Percentiles rank a stretch among this genome's conserved stretches.
These are phyloP conservation scores for Periphyllus acericola DNA, from an alignment of 2,888 invertebrate species.

Conservation along the genomic window DNA sequence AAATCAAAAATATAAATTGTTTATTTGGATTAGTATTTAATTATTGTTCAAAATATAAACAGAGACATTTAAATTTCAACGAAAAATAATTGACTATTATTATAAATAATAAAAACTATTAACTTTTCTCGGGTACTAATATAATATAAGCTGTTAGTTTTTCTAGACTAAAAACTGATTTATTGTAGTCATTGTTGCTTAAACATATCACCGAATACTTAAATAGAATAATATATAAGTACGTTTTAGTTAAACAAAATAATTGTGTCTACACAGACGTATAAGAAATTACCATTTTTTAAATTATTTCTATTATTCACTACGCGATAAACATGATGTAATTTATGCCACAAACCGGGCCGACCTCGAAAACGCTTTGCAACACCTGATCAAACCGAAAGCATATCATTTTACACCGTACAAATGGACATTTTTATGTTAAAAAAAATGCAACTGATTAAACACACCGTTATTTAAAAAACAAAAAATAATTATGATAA, in stretches of 20 bases:
- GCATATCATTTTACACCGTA: slow-evolving; percentile 32
- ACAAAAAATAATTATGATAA: neutral
- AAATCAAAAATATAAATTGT: too few species aligned
- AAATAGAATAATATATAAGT: neutral
- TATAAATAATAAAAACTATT: neutral
- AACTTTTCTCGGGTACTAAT: neutral
- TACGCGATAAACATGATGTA: slow-evolving; percentile 49
- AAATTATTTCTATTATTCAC: slow-evolving; percentile 35
- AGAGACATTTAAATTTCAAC: too few species aligned
- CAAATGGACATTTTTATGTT: slow-evolving; percentile 25
- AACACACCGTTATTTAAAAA: slow-evolving; percentile 1
- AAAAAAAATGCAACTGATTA: slow-evolving; percentile 36
- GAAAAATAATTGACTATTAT: too few species aligned
- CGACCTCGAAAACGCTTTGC: slow-evolving; percentile 54
- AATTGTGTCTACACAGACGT: slow-evolving; percentile 33
- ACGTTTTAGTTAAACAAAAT: slow-evolving; percentile 14
- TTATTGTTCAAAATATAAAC: too few species aligned
- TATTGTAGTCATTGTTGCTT: neutral
- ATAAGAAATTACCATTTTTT: slow-evolving; percentile 32
- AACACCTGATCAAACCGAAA: slow-evolving; percentile 60
- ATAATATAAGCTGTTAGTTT: neutral
- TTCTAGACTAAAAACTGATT: neutral
- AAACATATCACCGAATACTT: neutral
- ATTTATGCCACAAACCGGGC: slow-evolving; percentile 44
- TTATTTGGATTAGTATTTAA: too few species aligned